Evolutionary conservation across 1,140 invertebrate genomes (phyloP).

Genomic region (Saccostrea glomerata): DNA sequence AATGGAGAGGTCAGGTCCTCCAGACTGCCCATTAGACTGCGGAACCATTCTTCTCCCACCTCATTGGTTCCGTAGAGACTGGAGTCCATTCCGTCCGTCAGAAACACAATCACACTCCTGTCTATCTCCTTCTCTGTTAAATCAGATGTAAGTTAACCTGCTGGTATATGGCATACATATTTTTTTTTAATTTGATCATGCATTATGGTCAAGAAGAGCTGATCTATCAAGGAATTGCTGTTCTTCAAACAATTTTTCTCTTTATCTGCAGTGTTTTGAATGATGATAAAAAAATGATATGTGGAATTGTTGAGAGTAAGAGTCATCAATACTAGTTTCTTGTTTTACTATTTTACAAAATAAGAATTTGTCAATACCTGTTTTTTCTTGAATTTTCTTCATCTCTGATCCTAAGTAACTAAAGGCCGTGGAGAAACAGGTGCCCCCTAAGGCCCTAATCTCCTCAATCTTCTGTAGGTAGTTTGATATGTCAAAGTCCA

Average conservation of each 20-base stretch:
- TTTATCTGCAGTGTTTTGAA: too few species aligned
- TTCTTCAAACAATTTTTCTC: too few species aligned
- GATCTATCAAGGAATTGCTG: too few species aligned
- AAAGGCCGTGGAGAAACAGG: not conserved
- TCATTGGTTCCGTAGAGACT: not conserved
- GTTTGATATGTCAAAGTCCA: not conserved
- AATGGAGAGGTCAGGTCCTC: not conserved
- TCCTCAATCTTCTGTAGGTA: not conserved
- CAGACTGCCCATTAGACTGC: slow-evolving; percentile 11
- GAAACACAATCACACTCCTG: slow-evolving; percentile 52
- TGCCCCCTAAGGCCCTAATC: not conserved
- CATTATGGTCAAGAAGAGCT: too few species aligned
- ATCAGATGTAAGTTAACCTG: too few species aligned
- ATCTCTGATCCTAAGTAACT: not conserved
- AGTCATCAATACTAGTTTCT: too few species aligned
- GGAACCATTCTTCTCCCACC: not conserved
- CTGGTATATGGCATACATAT: too few species aligned
- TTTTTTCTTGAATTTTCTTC: not conserved
- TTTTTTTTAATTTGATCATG: too few species aligned
- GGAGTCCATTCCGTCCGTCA: slow-evolving; percentile 60
- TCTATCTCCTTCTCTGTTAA: slow-evolving; percentile 22
- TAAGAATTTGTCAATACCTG: not conserved
- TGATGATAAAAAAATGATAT: too few species aligned
- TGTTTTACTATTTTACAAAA: too few species aligned
- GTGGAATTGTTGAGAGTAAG: too few species aligned